Base-by-base conservation (phyloP, 2,888 invertebrate genomes). In the Lithophane ornitopus region DNA sequence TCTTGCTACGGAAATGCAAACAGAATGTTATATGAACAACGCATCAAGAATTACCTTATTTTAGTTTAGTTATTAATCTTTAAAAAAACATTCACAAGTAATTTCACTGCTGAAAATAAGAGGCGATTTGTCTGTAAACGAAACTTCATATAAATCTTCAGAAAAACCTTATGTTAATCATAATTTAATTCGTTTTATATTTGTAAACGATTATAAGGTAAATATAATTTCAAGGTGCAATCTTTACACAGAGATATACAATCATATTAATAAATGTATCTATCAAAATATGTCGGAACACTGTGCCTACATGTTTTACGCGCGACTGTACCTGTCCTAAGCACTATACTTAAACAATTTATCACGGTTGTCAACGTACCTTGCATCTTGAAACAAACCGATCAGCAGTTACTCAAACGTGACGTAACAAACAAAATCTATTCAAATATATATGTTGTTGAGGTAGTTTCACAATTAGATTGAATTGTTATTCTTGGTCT, bases 401-500 rank as follows among this genome's bases (percentile, higher is more conserved):
- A 70, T 66, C 62, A 62, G n/a, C 28, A 49, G 61, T 80, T 19
- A 68, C 44, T 34, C 44, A 44, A 65, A 62, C 39, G 7, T 63
- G 34, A 76, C n/a, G 56, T 61, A n/a, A 81, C 62, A 67, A 72
- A 52, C 58, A 78, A 84, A 74, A 68, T 52, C 44, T 76, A 75
- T 39, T 75, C 39, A 56, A 65, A 77, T 41, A 70, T 16, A 70
- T 66, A 69, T 61, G 65, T 65, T 74, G 34, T 66, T 80, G 72
- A 72, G 62, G n/a, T 65, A 52, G 52, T 71, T 81, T 78, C 73
- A 71, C 62, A 85, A 82, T 78, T 78, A 75, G 68, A 78, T 56
- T n/a, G 54, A 74, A 75, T 78, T 85, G 73, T 82, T 75, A 78
- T 82, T 85, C 76, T 84, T 84, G 79, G 85, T 84, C 72, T 66